Percentiles rank a stretch among this genome's conserved stretches.
Conservation (phyloP, 2,888 invertebrate genomes). For the Rotaria sp. region DNA sequence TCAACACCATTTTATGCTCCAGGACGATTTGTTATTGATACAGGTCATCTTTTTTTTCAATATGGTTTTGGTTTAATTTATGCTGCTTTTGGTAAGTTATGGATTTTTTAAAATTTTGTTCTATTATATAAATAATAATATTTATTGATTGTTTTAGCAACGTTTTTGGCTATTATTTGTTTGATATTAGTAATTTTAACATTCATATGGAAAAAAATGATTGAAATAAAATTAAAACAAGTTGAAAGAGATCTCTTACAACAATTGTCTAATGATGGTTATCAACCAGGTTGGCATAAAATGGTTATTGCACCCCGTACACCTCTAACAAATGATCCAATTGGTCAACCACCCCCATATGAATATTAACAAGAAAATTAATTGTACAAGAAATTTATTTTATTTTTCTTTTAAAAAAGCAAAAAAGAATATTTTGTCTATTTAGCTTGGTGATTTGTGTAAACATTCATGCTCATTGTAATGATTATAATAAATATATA, state of each 20-base stretch:
- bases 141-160: not conserved
- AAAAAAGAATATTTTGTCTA: not conserved
- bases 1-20: not conserved
- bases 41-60: not conserved
- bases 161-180: not conserved
- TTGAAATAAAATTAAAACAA: not conserved
- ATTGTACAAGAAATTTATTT: not conserved
- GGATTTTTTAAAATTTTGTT: too few relatives aligned
- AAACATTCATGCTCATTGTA: not conserved
- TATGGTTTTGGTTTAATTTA: not conserved
- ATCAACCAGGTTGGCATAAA: not conserved
- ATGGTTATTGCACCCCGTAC: not conserved
- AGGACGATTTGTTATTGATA: not conserved
- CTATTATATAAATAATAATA: too few relatives aligned
- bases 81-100: not conserved
- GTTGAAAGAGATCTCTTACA: not conserved
- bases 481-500: not conserved
- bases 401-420: not conserved
- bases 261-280: not conserved
- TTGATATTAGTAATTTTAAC: not conserved
- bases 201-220: not conserved
- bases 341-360: not conserved
- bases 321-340: not conserved
- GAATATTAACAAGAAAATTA: not conserved
- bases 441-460: not conserved